Evolutionary conservation across 2,888 invertebrate genomes (phyloP).

Genomic region (Pseudoips prasinana): DNA sequence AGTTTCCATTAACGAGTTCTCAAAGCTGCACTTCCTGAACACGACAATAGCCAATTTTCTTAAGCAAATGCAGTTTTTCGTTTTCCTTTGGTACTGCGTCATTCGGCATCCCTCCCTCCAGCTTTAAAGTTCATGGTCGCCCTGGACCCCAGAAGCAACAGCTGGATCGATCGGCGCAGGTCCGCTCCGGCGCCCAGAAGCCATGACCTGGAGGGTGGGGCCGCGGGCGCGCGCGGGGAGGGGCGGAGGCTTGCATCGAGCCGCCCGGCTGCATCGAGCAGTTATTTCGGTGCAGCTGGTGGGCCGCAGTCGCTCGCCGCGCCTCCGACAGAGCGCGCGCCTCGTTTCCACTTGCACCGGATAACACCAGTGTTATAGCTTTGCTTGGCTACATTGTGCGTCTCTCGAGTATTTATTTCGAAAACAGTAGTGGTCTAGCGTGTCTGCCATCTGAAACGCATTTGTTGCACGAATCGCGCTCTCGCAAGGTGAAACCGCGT

Average conservation of each 20-base stretch:
- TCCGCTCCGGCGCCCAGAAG: constrained; percentile 59
- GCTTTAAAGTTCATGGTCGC: constrained; percentile 47
- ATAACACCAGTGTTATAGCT: constrained; percentile 44
- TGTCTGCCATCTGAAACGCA: constrained; percentile 36
- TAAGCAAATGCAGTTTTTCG: too few relatives aligned
- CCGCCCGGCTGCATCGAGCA: constrained; percentile 77
- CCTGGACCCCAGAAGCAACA: constrained; percentile 63
- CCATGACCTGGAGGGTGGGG: constrained; percentile 68
- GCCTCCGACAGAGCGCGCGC: constrained; percentile 68
- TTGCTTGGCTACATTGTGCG: constrained; percentile 28
- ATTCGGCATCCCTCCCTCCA: too few relatives aligned
- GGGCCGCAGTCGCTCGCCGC: constrained; percentile 66
- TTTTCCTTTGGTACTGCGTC: too few relatives aligned
- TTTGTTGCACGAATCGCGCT: constrained; percentile 61
- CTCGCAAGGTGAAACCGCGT: constrained; percentile 74
- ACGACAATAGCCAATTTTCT: too few relatives aligned
- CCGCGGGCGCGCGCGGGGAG: constrained; percentile 23
- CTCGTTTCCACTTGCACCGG: constrained; percentile 43
- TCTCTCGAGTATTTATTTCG: constrained; percentile 17
- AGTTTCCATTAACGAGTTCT: too few relatives aligned
- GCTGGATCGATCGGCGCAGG: constrained; percentile 68
- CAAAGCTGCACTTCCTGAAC: neutral
- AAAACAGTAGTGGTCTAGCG: constrained; percentile 27
- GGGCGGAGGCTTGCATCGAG: constrained; percentile 63
- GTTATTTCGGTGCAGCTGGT: constrained; percentile 79